These are phyloP conservation scores for Thysanoteuthis rhombus DNA, from an alignment of 2,888 invertebrate species.

Conservation along the genomic window DNA sequence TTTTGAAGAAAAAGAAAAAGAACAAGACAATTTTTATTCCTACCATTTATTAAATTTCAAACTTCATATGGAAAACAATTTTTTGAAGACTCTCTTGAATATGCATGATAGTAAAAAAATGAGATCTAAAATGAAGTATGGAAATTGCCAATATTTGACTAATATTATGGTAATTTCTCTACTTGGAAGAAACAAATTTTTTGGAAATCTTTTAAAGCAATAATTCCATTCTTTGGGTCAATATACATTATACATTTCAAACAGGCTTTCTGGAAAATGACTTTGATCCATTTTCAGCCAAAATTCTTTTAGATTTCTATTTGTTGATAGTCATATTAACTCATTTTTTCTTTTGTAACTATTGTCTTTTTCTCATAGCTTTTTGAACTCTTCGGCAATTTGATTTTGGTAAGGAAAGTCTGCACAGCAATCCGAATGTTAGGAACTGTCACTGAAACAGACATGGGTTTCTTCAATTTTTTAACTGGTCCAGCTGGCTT, in stretches of 20 bases:
- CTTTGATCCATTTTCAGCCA: neutral
- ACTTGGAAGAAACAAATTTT: neutral
- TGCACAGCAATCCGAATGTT: neutral
- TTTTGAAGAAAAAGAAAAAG: neutral
- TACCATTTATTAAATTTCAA: neutral
- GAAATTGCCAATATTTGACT: neutral
- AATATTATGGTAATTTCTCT: neutral
- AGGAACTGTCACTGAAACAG: neutral
- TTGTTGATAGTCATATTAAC: neutral
- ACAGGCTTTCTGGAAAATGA: neutral
- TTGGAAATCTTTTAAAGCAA: neutral
- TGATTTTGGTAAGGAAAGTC: neutral
- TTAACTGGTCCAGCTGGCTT: too few relatives aligned
- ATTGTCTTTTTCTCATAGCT: neutral
- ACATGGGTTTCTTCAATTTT: neutral
- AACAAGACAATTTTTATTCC: too few relatives aligned
- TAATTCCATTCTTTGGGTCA: neutral
- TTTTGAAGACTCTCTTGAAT: neutral
- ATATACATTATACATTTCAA: neutral
- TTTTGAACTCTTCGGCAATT: neutral
- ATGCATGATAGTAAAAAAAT: neutral
- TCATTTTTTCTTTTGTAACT: neutral
- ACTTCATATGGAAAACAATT: neutral
- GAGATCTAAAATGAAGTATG: neutral
- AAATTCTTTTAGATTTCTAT: neutral